phyloP scores from a whole-genome alignment of 2,113 vertebrate species.

The Tamias sibiricus region DNA sequence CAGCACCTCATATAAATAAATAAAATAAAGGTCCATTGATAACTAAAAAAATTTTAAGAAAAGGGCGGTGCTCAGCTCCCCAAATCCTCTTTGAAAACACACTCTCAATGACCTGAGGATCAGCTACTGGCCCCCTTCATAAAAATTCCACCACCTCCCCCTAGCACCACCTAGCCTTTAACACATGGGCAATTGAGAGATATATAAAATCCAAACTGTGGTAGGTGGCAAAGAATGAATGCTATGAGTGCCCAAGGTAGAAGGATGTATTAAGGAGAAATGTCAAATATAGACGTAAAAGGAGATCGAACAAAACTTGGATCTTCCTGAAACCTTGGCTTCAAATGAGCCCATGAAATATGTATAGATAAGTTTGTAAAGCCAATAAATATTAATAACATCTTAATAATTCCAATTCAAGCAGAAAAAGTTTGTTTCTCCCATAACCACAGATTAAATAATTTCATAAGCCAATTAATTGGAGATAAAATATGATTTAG shows the following conservation, averaged over 20 bases:
- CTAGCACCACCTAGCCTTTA: background rate
- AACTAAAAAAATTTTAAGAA: background rate
- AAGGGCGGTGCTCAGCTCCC: background rate
- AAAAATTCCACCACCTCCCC: background rate
- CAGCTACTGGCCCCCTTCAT: background rate
- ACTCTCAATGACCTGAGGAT: background rate
- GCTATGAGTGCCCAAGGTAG: accelerated
- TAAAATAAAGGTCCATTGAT: no score
- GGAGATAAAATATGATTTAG: background rate
- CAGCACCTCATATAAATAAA: no score
- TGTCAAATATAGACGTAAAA: background rate
- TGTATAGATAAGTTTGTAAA: background rate
- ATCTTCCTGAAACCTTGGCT: background rate
- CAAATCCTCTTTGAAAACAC: background rate
- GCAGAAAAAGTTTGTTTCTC: background rate
- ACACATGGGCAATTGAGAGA: background rate
- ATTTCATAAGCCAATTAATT: background rate
- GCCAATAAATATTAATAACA: background rate
- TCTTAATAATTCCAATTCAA: background rate
- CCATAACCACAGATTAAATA: background rate
- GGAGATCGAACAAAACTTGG: background rate
- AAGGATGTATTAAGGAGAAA: background rate
- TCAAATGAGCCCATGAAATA: background rate
- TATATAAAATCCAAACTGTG: background rate
- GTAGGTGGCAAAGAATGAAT: background rate